Conservation (phyloP, 2,113 vertebrate genomes). For the Sinosuthora webbiana region DNA sequence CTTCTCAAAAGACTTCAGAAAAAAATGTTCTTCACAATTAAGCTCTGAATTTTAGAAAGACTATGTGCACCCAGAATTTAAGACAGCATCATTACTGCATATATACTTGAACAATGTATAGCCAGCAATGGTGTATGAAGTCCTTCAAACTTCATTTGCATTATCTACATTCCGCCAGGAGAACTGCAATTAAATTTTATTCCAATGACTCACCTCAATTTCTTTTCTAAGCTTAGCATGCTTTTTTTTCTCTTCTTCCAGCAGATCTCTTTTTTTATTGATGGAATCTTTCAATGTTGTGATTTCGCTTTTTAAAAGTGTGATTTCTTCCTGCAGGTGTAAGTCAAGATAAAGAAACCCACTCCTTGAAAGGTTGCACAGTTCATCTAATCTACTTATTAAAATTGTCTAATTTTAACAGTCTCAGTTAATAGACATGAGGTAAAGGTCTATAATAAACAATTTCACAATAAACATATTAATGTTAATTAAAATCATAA, state of each 20-base stretch:
- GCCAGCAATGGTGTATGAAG: not conserved
- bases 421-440: not conserved
- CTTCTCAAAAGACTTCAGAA: not conserved
- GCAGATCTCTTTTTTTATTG: slow-evolving; percentile 42
- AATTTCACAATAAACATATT: not conserved
- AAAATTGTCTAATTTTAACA: not conserved
- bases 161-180: not conserved
- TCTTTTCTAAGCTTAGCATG: slow-evolving; percentile 77
- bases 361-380: not conserved
- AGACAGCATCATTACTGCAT: not conserved
- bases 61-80: not conserved
- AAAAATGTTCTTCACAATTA: not conserved
- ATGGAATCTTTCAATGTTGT: slow-evolving; percentile 55
- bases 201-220: slow-evolving; percentile 71
- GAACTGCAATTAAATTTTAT: not conserved
- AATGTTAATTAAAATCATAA: not conserved
- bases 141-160: not conserved
- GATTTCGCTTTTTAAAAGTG: slow-evolving; percentile 60
- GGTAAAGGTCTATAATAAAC: not conserved
- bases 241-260: slow-evolving; percentile 66
- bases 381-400: not conserved
- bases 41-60: not conserved
- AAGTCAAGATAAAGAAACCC: not conserved
- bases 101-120: not conserved
- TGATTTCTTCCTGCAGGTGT: slow-evolving; percentile 70